Evolutionary conservation across 2,113 vertebrate genomes (phyloP).

Genomic region (Pteropus alecto): DNA sequence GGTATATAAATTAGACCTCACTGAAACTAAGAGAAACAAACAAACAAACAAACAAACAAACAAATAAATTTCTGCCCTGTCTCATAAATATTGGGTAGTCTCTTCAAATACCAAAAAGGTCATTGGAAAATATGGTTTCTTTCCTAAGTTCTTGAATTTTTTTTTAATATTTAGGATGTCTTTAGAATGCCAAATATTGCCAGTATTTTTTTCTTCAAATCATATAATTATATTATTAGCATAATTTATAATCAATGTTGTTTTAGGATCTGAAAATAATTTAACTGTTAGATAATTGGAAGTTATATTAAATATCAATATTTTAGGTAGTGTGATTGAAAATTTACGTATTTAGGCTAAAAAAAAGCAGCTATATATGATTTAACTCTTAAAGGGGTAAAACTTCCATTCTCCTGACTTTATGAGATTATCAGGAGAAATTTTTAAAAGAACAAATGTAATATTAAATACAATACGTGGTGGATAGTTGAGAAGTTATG

Average conservation of each 20-base stretch:
- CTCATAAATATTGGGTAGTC: background rate
- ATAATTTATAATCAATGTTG: background rate
- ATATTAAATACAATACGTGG: background rate
- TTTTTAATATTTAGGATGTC: background rate
- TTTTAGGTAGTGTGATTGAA: background rate
- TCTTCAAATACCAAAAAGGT: background rate
- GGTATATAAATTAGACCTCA: background rate
- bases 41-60: background rate
- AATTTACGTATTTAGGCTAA: background rate
- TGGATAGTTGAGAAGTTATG: background rate
- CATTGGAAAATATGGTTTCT: background rate
- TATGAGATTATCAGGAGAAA: background rate
- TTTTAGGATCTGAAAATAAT: background rate
- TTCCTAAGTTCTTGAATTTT: background rate
- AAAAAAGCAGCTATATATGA: background rate
- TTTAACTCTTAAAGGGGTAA: background rate
- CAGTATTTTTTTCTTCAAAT: background rate
- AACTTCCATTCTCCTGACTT: background rate
- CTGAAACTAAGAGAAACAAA: background rate
- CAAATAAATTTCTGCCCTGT: background rate
- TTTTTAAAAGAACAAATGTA: background rate
- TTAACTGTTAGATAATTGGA: background rate
- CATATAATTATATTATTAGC: background rate
- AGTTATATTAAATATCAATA: background rate
- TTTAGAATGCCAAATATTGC: background rate